Evolutionary conservation across 2,797 vertebrate species (phyloP), one percentile per base, ranked within the genome.

Genomic region (Percopsis omiscomaycus): DNA sequence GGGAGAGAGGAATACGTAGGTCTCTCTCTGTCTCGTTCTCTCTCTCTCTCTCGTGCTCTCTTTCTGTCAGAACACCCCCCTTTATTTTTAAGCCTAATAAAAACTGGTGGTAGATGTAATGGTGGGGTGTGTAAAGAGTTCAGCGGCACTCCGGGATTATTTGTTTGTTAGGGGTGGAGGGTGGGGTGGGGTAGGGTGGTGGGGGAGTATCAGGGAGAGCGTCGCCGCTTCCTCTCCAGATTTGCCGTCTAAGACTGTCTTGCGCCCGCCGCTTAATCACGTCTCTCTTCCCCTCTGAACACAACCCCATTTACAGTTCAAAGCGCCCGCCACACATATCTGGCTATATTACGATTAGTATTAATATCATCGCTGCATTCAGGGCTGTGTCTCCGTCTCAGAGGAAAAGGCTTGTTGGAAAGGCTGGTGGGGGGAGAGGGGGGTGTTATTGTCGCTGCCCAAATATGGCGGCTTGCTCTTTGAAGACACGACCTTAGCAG

Each of bases 91-190:
- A 42, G 37, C 6, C 37, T 6, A 42, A 2, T 42, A 42, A 6
- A 42, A 42, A 9, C 8, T 10, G 37, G 37, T 42, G 37, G 6
- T 8, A 37, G 32, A 9, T 42, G 37, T 42, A n/a, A n/a, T 42
- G 9, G 4, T 6, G 9, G 8, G 37, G 37, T 42, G 37, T 42
- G 37, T 42, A 13, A 27, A 29, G 50, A 73, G 51, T 84, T 86
- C 78, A 79, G 83, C 78, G 69, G 83, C 73, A 82, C 62, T 29
- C 61, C 71, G 81, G 87, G 89, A 90, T 92, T 92, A 91, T 92
- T 92, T 93, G 92, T 93, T 93, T 89, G 92, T 91, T 91, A 92
- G 92, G 92, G 92, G 93, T 93, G 92, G 89, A 83, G 82, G 59
- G 69, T 68, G 71, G n/a, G 29, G 12, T 16, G 68, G 65, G 55